Conservation (phyloP, 2,113 vertebrate species). For the Anguilla rostrata region DNA sequence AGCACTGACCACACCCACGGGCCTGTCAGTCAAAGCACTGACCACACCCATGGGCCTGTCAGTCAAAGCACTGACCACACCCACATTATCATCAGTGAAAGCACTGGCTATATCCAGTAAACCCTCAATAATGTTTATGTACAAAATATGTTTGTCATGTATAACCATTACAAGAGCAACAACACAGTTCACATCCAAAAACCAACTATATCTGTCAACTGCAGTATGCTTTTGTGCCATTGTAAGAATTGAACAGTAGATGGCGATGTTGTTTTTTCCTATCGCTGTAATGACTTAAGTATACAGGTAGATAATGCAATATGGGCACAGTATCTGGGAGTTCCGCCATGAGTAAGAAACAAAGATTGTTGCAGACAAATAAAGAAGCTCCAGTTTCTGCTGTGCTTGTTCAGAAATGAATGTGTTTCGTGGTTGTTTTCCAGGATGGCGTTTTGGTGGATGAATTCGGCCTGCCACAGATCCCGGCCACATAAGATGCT, state of each 20-base stretch:
- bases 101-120: no score
- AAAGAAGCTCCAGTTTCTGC: neutral
- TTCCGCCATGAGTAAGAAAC: no score
- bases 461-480: constrained; percentile 95
- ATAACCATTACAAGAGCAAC: neutral
- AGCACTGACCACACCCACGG: no score
- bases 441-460: constrained; percentile 96
- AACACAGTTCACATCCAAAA: neutral
- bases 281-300: no score
- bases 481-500: constrained; percentile 84
- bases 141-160: neutral
- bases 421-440: constrained; percentile 36
- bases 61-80: neutral
- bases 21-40: no score
- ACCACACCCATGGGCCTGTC: no score
- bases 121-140: neutral
- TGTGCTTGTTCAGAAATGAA: neutral
- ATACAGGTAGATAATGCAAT: no score
- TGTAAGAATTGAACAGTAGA: neutral
- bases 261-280: constrained; percentile 3
- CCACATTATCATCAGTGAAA: no score
- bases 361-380: no score
- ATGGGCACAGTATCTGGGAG: no score
- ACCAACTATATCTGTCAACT: neutral
- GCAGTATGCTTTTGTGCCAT: neutral